A percentile compares a stretch with the other conserved stretches of the same genome.
Conservation (phyloP, 2,797 vertebrate species). For the Odontamblyopus lacepedii region DNA sequence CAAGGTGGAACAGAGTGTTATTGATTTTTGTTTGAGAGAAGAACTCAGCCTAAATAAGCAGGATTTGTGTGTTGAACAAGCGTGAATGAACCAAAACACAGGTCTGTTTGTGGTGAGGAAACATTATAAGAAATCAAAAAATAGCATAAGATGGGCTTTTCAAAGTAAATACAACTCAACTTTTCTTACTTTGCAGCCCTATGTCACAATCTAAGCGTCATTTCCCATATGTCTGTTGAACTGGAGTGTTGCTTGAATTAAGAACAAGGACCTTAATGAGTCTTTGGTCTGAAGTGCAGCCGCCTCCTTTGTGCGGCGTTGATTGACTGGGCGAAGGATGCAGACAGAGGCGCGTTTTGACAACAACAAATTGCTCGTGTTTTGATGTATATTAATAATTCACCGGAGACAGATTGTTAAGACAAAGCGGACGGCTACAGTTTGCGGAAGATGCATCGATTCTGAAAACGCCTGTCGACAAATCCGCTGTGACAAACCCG, state of each 20-base stretch:
- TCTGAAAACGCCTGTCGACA: conserved; percentile 4
- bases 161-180: background rate
- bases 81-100: no score
- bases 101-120: no score
- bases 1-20: no score
- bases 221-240: background rate
- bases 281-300: conserved; percentile 9
- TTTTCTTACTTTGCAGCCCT: conserved; percentile 12
- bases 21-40: no score
- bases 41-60: no score
- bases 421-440: background rate
- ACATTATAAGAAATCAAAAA: no score
- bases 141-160: no score
- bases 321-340: conserved; percentile 4
- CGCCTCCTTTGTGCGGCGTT: conserved; percentile 6
- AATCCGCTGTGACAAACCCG: background rate
- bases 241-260: conserved; percentile 29
- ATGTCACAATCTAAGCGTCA: conserved; percentile 42
- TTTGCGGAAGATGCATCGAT: conserved; percentile 3
- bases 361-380: background rate
- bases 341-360: background rate
- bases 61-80: no score
- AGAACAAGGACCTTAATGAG: conserved; percentile 17
- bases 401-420: conserved; percentile 7
- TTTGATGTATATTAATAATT: conserved; percentile 8